Percentiles rank a stretch among this genome's conserved stretches.
Conservation (phyloP, 2,888 invertebrate genomes). For the Matsumyia berberina region DNA sequence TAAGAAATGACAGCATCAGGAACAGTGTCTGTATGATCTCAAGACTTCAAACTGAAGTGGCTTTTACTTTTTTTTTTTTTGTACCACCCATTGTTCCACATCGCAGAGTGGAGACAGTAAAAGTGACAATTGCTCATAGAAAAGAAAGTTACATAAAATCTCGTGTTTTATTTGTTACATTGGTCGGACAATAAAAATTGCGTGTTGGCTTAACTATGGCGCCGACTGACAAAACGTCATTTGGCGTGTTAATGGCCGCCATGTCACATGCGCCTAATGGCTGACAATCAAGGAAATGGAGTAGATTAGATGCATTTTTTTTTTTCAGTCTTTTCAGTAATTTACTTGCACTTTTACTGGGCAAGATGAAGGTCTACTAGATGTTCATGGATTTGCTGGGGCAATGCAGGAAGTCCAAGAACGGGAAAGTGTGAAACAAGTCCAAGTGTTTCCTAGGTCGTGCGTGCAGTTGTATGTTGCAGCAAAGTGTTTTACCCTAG, state of each 20-base stretch:
- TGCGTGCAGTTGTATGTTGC: too few species aligned
- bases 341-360: neutral
- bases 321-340: neutral
- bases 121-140: constrained; percentile 51
- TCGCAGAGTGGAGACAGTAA: constrained; percentile 19
- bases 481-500: too few species aligned
- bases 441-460: too few species aligned
- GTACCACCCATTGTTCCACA: constrained; percentile 48
- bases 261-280: neutral
- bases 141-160: constrained; percentile 57
- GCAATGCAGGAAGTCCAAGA: too few species aligned
- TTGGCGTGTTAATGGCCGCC: neutral
- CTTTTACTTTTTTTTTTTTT: constrained; percentile 25
- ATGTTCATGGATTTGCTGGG: neutral
- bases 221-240: neutral
- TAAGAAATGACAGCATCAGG: constrained; percentile 48
- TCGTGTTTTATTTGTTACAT: constrained; percentile 35
- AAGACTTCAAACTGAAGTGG: constrained; percentile 45
- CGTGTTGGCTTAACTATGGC: constrained; percentile 3
- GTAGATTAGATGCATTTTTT: neutral
- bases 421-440: too few species aligned
- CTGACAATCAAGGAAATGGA: constrained; percentile 4
- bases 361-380: neutral
- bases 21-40: constrained; percentile 38
- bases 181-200: too few species aligned